Evolutionary conservation across 2,797 vertebrate genomes (phyloP).

Genomic region (Falco rusticolus): DNA sequence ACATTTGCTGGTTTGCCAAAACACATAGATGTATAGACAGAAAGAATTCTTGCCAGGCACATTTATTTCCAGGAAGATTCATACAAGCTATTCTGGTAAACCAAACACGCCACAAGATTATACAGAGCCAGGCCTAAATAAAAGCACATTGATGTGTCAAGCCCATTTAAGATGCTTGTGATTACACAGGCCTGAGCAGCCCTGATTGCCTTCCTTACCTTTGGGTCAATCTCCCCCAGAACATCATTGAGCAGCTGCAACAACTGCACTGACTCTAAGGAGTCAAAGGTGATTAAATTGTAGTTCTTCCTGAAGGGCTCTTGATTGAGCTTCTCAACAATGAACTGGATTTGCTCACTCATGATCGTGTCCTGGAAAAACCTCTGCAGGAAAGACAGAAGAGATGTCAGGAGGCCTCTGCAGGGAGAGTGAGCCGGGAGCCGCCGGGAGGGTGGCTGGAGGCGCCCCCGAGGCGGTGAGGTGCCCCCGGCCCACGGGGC

Average conservation of each 20-base stretch:
- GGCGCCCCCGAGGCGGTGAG: neutral
- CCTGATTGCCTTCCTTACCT: constrained; percentile 80
- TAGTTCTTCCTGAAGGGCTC: constrained; percentile 95
- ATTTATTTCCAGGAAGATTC: constrained; percentile 22
- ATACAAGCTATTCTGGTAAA: neutral
- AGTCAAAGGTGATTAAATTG: constrained; percentile 97
- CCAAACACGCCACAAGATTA: neutral
- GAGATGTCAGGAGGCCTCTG: neutral
- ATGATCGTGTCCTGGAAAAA: constrained; percentile 73
- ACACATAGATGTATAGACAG: neutral
- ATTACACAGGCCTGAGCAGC: neutral
- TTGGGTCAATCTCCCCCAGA: constrained; percentile 93
- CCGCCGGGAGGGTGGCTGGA: neutral
- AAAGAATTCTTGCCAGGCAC: neutral
- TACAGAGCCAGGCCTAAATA: neutral
- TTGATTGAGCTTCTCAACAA: constrained; percentile 93
- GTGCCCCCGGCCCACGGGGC: neutral
- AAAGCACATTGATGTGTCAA: neutral
- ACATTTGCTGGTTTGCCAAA: constrained; percentile 20
- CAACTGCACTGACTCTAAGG: constrained; percentile 90
- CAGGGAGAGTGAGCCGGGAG: neutral
- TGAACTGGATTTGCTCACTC: constrained; percentile 93
- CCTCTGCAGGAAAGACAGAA: neutral
- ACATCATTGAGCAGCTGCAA: constrained; percentile 94
- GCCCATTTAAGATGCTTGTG: neutral